Evolutionary conservation across 2,797 vertebrate genomes (phyloP).

Genomic region (Falco biarmicus): DNA sequence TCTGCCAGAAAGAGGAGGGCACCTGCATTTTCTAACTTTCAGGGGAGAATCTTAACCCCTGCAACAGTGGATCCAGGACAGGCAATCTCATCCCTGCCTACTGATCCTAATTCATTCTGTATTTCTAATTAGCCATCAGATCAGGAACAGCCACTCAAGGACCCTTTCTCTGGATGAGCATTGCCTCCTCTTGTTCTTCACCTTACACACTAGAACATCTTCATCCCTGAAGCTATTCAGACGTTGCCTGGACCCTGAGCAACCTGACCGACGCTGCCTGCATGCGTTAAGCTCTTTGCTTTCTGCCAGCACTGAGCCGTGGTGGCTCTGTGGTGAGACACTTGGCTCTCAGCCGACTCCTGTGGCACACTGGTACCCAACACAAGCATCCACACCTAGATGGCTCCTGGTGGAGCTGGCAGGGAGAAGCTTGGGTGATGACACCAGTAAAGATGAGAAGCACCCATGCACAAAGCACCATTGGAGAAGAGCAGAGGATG

Average conservation of each 20-base stretch:
- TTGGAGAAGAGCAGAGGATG: not conserved
- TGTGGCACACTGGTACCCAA: not conserved
- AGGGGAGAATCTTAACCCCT: not conserved
- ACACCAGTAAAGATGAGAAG: not conserved
- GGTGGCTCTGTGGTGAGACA: not conserved
- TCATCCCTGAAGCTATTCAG: not conserved
- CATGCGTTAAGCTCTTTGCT: not conserved
- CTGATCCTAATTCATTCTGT: not conserved
- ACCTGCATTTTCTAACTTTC: not conserved
- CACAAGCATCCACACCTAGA: not conserved
- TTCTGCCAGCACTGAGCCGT: not conserved
- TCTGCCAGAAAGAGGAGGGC: not conserved
- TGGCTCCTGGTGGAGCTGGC: not conserved
- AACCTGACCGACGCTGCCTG: fast-evolving
- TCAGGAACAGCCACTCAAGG: not conserved
- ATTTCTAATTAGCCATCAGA: not conserved
- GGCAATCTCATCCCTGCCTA: not conserved
- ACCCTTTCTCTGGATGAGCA: not conserved
- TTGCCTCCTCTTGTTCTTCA: not conserved
- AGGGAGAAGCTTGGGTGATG: not conserved
- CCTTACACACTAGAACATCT: not conserved
- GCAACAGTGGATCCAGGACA: not conserved
- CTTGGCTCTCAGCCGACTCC: not conserved
- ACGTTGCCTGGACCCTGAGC: not conserved
- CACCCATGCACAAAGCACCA: not conserved